Evolutionary conservation across 2,888 invertebrate genomes (phyloP).

Genomic region (Noctuana brunneofusca): DNA sequence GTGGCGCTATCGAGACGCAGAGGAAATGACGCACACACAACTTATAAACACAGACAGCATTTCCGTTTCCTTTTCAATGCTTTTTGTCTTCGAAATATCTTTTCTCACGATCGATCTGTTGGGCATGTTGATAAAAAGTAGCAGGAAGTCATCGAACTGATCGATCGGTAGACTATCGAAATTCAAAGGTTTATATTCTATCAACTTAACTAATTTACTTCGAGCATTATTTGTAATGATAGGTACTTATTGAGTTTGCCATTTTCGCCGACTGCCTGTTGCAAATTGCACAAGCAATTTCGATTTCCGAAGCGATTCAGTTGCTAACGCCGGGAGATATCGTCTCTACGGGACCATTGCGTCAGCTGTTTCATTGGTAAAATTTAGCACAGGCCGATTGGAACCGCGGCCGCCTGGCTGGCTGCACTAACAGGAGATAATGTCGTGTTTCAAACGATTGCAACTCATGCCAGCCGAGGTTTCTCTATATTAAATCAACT

Average conservation of each 20-base stretch:
- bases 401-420: constrained; percentile 44
- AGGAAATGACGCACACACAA: constrained; percentile 72
- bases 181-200: no score
- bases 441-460: constrained; percentile 47
- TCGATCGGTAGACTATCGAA: constrained; percentile 41
- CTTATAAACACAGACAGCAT: constrained; percentile 56
- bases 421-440: constrained; percentile 37
- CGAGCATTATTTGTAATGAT: neutral
- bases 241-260: neutral
- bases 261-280: constrained; percentile 23
- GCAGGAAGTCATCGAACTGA: constrained; percentile 62
- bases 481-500: constrained; percentile 49
- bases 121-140: constrained; percentile 49
- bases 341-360: constrained; percentile 57
- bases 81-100: constrained; percentile 55
- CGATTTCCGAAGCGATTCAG: constrained; percentile 41
- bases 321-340: constrained; percentile 50
- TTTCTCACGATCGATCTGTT: constrained; percentile 67
- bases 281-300: constrained; percentile 42
- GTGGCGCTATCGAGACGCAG: constrained; percentile 62
- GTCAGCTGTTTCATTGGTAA: constrained; percentile 63
- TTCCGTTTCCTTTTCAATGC: constrained; percentile 72
- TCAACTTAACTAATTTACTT: neutral
- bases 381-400: constrained; percentile 60
- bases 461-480: constrained; percentile 45